Percentiles rank a stretch among this genome's conserved stretches.
phyloP scores from a whole-genome alignment of 1,140 invertebrate species.

The Neomicropteryx cornuta region DNA sequence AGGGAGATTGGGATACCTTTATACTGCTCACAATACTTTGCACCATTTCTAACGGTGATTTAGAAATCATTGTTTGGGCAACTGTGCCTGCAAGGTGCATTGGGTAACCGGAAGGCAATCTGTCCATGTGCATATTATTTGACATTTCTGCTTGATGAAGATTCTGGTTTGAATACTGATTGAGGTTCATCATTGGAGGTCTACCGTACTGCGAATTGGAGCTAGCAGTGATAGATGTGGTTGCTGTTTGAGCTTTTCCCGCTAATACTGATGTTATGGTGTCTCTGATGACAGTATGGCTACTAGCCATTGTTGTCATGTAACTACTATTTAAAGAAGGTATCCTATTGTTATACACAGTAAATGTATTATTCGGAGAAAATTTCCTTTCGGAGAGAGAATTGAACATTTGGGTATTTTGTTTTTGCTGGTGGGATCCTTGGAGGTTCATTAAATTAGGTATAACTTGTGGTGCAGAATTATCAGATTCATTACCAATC shows the following conservation, averaged over 20 bases:
- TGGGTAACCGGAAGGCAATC: constrained; percentile 36
- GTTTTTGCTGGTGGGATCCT: too few species aligned
- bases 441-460: too few species aligned
- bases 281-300: constrained; percentile 58
- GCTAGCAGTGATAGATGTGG: constrained; percentile 57
- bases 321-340: constrained; percentile 29
- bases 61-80: constrained; percentile 44
- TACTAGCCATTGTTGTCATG: constrained; percentile 64
- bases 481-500: constrained; percentile 37
- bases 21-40: constrained; percentile 69
- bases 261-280: constrained; percentile 68
- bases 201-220: constrained; percentile 22
- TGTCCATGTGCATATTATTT: too few species aligned
- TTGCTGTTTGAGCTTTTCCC: constrained; percentile 60
- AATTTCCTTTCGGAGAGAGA: constrained; percentile 22
- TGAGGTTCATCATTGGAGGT: too few species aligned
- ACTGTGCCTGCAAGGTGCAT: constrained; percentile 36
- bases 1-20: too few species aligned
- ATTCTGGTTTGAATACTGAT: too few species aligned
- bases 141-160: too few species aligned
- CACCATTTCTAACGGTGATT: constrained; percentile 68
- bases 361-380: too few species aligned
- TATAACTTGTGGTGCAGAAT: constrained; percentile 30
- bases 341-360: too few species aligned
- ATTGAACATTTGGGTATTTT: too few species aligned